These are phyloP conservation scores for Frankliniella fusca DNA, from an alignment of 2,888 invertebrate genomes.

Conservation along the genomic window DNA sequence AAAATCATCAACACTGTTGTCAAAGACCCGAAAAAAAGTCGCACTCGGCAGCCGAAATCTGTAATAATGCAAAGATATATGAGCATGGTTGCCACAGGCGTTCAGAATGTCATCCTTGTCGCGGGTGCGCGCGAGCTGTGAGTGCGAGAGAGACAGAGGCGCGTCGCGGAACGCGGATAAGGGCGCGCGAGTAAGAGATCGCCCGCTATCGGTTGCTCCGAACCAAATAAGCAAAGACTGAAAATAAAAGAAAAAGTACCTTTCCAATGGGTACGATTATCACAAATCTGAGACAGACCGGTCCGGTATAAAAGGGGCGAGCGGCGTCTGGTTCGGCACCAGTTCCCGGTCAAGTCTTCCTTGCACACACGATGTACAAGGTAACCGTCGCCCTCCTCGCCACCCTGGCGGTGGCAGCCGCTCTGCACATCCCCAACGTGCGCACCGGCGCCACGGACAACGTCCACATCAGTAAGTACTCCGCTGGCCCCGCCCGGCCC, in stretches of 20 bases:
- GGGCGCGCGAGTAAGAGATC: background rate
- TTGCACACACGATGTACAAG: conserved; percentile 7
- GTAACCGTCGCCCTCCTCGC: background rate
- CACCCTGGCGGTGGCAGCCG: background rate
- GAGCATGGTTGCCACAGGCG: no score
- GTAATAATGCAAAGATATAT: no score
- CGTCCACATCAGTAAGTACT: background rate
- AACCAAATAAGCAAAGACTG: background rate
- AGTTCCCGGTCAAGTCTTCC: background rate
- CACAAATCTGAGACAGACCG: background rate
- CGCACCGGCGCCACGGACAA: background rate
- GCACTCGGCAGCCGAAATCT: no score
- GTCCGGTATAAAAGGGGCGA: background rate
- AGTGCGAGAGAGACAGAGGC: background rate
- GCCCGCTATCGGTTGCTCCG: background rate
- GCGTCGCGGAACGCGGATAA: background rate
- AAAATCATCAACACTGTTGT: background rate
- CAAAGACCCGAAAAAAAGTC: background rate
- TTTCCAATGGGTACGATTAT: background rate
- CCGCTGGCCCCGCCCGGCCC: no score
- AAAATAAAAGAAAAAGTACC: background rate
- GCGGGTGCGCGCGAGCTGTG: background rate
- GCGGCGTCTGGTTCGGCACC: background rate
- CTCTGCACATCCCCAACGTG: background rate
- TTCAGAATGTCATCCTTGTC: no score